Conservation (phyloP, 1,140 invertebrate species). For the Aphis craccivora region DNA sequence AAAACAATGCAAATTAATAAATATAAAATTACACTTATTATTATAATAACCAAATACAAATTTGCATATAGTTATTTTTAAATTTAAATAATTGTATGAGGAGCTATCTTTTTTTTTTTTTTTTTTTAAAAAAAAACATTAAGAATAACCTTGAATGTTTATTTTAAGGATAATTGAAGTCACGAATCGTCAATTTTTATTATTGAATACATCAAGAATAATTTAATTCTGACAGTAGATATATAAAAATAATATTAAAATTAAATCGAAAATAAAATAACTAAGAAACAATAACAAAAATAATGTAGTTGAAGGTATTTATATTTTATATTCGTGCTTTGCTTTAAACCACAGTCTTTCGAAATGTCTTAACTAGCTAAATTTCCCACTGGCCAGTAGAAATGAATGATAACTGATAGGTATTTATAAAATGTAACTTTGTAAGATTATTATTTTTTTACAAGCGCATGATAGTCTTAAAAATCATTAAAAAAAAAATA, state of each 20-base stretch:
- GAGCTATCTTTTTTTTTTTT: neutral
- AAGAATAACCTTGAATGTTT: slow-evolving; percentile 11
- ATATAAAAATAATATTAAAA: neutral
- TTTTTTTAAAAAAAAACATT: slow-evolving; percentile 6
- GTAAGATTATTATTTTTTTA: neutral
- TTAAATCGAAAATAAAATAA: neutral
- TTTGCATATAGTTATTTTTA: neutral
- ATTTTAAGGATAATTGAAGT: slow-evolving; percentile 18
- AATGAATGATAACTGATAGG: neutral
- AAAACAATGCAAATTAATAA: neutral
- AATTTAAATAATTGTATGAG: neutral
- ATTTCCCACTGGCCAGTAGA: neutral
- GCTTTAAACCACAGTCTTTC: neutral
- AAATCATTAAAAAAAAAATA: neutral
- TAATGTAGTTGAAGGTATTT: neutral
- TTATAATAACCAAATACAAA: neutral
- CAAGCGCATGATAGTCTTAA: neutral
- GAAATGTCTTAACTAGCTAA: neutral
- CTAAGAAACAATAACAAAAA: neutral
- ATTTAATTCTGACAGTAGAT: neutral
- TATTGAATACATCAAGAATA: neutral
- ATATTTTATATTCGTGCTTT: neutral
- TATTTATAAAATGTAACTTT: neutral
- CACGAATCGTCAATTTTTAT: neutral
- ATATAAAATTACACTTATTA: neutral